These are phyloP conservation scores for Villa cingulata DNA, from an alignment of 2,888 invertebrate species.

Conservation along the genomic window DNA sequence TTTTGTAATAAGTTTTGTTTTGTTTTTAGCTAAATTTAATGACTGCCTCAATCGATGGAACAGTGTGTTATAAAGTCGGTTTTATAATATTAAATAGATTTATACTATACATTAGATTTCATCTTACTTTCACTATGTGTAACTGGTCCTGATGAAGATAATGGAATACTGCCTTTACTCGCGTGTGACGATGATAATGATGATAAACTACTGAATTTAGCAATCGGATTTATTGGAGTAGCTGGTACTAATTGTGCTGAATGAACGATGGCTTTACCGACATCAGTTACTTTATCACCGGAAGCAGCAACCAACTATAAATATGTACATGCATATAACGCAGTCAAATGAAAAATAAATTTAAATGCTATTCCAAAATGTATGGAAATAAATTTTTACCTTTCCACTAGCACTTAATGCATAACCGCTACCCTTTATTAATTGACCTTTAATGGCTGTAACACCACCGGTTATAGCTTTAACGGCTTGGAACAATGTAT, in stretches of 20 bases:
- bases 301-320: slow-evolving; percentile 50
- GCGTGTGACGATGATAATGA: slow-evolving; percentile 16
- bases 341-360: neutral
- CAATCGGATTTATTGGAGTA: slow-evolving; percentile 11
- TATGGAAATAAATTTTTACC: slow-evolving; percentile 12
- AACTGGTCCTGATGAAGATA: slow-evolving; percentile 17
- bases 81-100: no score
- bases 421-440: slow-evolving; percentile 72
- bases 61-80: no score
- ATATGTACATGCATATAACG: neutral
- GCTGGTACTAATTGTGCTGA: slow-evolving; percentile 52
- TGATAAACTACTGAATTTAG: neutral
- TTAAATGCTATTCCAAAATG: neutral
- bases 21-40: no score
- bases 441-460: slow-evolving; percentile 73
- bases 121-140: slow-evolving; percentile 32
- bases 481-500: slow-evolving; percentile 72
- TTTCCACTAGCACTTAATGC: slow-evolving; percentile 48
- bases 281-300: slow-evolving; percentile 64
- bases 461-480: slow-evolving; percentile 81
- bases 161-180: neutral
- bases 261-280: slow-evolving; percentile 66
- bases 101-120: no score
- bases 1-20: no score
- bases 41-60: no score